Conservation (phyloP, 2,888 invertebrate species). For the Linnaemya tessellans region DNA sequence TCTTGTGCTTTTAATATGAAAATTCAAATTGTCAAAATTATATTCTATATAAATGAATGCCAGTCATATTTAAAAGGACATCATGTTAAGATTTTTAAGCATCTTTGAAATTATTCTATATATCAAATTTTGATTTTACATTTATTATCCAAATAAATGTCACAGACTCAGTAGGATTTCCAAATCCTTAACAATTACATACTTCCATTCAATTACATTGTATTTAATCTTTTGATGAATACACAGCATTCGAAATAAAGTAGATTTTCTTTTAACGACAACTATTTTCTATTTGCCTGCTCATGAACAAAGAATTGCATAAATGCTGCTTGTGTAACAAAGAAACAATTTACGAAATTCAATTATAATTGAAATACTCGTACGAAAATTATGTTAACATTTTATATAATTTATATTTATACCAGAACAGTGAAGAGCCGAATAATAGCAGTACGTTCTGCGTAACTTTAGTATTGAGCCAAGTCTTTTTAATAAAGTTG, state of each 20-base stretch:
- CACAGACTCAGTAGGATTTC: conserved; percentile 37
- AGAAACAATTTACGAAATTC: conserved; percentile 44
- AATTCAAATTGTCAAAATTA: too few species aligned
- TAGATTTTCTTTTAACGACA: not conserved
- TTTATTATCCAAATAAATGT: conserved; percentile 39
- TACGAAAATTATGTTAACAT: conserved; percentile 20
- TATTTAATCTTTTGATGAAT: conserved; percentile 40
- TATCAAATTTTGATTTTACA: not conserved
- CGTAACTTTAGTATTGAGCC: too few species aligned
- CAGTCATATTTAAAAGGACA: not conserved
- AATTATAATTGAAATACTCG: conserved; percentile 43
- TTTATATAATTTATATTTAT: not conserved
- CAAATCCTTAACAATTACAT: conserved; percentile 46
- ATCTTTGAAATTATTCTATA: not conserved
- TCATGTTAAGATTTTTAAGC: not conserved
- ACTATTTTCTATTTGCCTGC: not conserved
- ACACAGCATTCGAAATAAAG: conserved; percentile 8
- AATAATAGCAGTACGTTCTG: not conserved
- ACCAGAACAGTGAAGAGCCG: not conserved
- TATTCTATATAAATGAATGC: not conserved
- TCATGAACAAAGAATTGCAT: not conserved
- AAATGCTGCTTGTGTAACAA: conserved; percentile 11
- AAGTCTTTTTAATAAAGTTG: too few species aligned
- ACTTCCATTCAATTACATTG: conserved; percentile 45
- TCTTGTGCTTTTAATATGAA: too few species aligned